phyloP scores from a whole-genome alignment of 2,797 vertebrate species.

The Brachyrhaphis roseni region DNA sequence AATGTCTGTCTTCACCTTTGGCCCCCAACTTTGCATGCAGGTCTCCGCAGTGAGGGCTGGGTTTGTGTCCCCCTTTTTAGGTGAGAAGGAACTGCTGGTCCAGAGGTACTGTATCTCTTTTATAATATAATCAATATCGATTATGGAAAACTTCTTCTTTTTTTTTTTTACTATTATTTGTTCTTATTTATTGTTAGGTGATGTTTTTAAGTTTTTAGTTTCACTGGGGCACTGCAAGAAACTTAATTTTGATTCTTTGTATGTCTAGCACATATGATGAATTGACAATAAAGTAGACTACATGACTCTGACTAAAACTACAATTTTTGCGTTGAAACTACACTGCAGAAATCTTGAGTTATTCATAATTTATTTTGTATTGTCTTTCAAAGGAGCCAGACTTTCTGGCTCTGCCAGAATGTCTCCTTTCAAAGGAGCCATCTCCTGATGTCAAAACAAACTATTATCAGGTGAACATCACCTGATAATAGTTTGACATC shows the following conservation, averaged over 20 bases:
- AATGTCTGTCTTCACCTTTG: conserved; percentile 4
- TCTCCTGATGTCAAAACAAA: no score
- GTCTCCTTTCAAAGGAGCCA: no score
- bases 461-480: no score
- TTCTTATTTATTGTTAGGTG: no score
- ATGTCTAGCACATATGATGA: no score
- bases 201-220: no score
- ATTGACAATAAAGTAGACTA: no score
- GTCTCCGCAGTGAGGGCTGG: conserved; percentile 41
- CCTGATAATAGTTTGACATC: no score
- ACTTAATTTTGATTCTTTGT: no score
- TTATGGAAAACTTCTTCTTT: no score
- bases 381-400: background rate
- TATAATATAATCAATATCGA: background rate
- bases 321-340: background rate
- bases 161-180: no score
- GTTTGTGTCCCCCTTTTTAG: conserved; percentile 63
- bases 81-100: conserved; percentile 34
- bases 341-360: background rate
- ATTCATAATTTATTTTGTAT: background rate
- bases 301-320: background rate
- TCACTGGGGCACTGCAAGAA: no score
- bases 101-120: background rate
- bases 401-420: background rate
- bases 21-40: conserved; percentile 23